Conservation (phyloP, 2,113 vertebrate species). For the Plestiodon gilberti region DNA sequence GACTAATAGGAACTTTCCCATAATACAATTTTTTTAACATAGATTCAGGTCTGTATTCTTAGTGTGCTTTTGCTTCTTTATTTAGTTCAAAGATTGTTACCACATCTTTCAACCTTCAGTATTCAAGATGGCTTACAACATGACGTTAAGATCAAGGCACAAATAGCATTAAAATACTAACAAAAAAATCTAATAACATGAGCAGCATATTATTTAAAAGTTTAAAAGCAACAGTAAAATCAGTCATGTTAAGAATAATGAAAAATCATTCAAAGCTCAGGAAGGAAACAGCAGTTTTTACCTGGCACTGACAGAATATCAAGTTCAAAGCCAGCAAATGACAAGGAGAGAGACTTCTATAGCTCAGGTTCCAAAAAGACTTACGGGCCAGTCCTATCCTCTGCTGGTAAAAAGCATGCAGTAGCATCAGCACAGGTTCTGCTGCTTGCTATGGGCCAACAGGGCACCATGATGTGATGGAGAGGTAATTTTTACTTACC, state of each 20-base stretch:
- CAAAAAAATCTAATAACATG: background rate
- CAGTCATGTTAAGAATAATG: background rate
- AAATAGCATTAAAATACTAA: background rate
- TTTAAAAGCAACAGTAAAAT: background rate
- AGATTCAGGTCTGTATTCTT: background rate
- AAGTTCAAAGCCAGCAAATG: background rate
- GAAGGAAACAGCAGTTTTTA: too few relatives aligned
- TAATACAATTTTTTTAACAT: background rate
- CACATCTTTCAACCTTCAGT: background rate
- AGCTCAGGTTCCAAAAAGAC: background rate
- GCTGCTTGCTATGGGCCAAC: too few relatives aligned
- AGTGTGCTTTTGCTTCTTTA: background rate
- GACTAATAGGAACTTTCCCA: background rate
- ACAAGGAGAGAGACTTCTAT: background rate
- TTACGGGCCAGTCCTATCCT: too few relatives aligned
- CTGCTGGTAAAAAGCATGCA: too few relatives aligned
- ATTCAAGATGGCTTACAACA: too few relatives aligned
- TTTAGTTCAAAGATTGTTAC: too few relatives aligned
- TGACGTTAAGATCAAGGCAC: background rate
- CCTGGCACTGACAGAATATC: too few relatives aligned
- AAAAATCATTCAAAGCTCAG: too few relatives aligned
- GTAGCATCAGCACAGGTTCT: too few relatives aligned
- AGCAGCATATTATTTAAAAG: background rate
- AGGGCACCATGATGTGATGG: too few relatives aligned
- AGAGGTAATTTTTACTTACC: too few relatives aligned